Base-by-base conservation (phyloP, 2,797 vertebrate species). In the Hydrophis major region DNA sequence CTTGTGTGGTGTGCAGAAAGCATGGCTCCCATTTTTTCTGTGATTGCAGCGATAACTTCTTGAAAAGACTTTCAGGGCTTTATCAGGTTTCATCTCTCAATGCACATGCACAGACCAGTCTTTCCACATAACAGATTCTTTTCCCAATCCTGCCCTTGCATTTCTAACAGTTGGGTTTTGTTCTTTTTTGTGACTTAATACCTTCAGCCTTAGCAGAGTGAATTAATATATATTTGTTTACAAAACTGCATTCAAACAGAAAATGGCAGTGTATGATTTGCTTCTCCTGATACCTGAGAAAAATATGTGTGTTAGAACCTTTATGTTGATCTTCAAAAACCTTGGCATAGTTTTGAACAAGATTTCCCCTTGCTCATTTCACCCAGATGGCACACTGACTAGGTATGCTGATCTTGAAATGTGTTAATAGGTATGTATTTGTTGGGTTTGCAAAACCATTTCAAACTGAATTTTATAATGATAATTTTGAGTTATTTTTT, bases 61-160 rank as follows among this genome's bases (percentile, higher is more conserved):
- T 89, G 95, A 95, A 50, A 95, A 63, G 89, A 94, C 94, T 92
- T 96, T 94, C 87, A 93, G 2, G 69, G 78, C n/a, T 88, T 88
- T 91, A 91, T 96, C 69, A 95, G 94, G 93, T 93, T 94, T 60
- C 50, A 87, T 2, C 27, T 95, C 28, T 88, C 56, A 92, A 86
- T 93, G 50, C 86, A 53, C 92, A 91, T 25, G 92, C 32, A 95
- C 92, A 47, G 90, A 14, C 86, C 90, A 90, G 69, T 32, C 88
- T 14, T 86, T 92, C 28, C 55, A 32, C 25, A 47, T 66, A 86
- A 56, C 28, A 87, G 18, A 50, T 20, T 83, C 74, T 53, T 53
- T 3, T 22, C 18, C 50, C 50, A 66, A 6, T 66, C 86, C 57
- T 74, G 25, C 7, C 93, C 87, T 28, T 42, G 2, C 42, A 6